phyloP scores from a whole-genome alignment of 2,797 vertebrate genomes.

The Buphagus erythrorhynchus region DNA sequence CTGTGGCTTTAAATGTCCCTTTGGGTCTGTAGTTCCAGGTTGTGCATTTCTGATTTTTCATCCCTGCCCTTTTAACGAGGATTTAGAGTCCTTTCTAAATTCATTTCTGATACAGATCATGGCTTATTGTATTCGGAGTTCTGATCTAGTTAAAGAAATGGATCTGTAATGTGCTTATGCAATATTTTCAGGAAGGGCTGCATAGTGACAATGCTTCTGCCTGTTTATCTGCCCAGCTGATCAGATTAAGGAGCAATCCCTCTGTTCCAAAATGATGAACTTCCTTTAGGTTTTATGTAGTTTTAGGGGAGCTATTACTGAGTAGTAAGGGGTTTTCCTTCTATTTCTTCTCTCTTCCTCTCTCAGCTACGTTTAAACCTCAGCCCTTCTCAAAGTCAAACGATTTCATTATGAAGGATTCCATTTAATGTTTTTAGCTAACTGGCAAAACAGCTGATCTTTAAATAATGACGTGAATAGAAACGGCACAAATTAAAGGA shows the following conservation, averaged over 20 bases:
- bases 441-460: not conserved
- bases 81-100: constrained; percentile 57
- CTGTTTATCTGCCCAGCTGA: constrained; percentile 32
- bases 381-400: not conserved
- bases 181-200: constrained; percentile 59
- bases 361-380: not conserved
- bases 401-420: not conserved
- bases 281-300: constrained; percentile 24
- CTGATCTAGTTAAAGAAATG: constrained; percentile 63
- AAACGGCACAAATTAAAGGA: not conserved
- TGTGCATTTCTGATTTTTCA: constrained; percentile 8
- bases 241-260: constrained; percentile 46
- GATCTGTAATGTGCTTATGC: constrained; percentile 59
- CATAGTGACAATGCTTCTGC: constrained; percentile 46
- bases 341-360: not conserved
- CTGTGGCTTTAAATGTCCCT: constrained; percentile 50
- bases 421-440: constrained; percentile 6
- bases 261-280: constrained; percentile 44
- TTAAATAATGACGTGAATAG: constrained; percentile 31
- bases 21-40: not conserved
- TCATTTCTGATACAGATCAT: constrained; percentile 40
- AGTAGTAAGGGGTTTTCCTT: not conserved
- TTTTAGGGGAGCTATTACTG: not conserved
- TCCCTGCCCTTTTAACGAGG: constrained; percentile 23
- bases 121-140: constrained; percentile 54